phyloP scores from a whole-genome alignment of 37 sponge, comb jelly and placozoan species.

The Spongia lamella region DNA sequence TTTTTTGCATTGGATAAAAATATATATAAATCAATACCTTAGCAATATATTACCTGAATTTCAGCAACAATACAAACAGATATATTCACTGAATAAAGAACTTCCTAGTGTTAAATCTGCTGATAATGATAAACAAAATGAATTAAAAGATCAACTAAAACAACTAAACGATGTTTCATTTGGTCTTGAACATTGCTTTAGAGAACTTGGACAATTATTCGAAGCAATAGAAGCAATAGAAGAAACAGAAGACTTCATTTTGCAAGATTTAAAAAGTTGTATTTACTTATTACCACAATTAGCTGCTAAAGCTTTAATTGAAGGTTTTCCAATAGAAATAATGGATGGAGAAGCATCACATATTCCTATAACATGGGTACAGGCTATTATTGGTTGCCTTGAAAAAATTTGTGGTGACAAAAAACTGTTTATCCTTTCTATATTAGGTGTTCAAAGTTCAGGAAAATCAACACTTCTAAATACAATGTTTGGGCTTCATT shows the following conservation, averaged over 20 bases:
- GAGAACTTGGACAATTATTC: slow-evolving; percentile 14
- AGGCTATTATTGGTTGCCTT: not conserved
- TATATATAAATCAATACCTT: not conserved
- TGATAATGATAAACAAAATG: slow-evolving; percentile 1
- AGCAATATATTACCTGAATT: not conserved
- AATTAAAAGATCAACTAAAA: too few relatives aligned
- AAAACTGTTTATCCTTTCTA: not conserved
- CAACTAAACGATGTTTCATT: too few relatives aligned
- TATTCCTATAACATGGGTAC: slow-evolving; percentile 7
- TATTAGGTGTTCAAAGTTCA: slow-evolving; percentile 17
- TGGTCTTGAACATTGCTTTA: not conserved
- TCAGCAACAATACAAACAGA: not conserved
- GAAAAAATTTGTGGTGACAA: not conserved
- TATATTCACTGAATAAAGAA: too few relatives aligned
- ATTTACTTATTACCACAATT: not conserved
- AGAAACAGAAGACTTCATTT: not conserved
- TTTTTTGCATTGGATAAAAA: not conserved
- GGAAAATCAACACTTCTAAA: too few relatives aligned
- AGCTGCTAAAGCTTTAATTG: slow-evolving; percentile 4
- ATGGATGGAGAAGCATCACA: slow-evolving; percentile 11
- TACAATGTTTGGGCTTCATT: slow-evolving; percentile 16
- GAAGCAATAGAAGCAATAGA: not conserved
- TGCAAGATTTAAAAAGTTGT: not conserved
- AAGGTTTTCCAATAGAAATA: not conserved
- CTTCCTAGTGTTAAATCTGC: not conserved